Evolutionary conservation across 2,113 vertebrate species (phyloP).

Genomic region (Esox niger): DNA sequence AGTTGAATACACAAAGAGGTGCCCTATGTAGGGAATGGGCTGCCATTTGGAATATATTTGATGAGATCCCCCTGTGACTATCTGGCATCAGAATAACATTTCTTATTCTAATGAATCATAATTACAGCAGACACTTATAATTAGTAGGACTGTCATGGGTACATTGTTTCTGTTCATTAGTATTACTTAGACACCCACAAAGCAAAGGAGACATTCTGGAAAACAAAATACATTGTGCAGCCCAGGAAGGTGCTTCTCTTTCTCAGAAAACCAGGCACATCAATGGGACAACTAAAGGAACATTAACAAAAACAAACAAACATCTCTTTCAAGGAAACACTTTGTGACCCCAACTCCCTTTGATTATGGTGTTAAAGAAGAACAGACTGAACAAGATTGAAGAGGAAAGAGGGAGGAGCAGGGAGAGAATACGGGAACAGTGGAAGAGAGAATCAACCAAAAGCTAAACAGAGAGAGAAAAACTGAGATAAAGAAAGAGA

Average conservation of each 20-base stretch:
- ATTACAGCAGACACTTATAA: neutral
- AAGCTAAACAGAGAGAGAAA: too few species aligned
- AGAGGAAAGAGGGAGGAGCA: neutral
- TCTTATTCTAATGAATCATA: constrained; percentile 1
- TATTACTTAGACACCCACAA: neutral
- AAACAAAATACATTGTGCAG: neutral
- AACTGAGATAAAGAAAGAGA: neutral
- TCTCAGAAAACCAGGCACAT: too few species aligned
- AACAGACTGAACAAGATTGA: neutral
- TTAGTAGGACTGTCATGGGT: neutral
- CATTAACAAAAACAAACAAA: neutral
- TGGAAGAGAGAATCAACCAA: accelerated
- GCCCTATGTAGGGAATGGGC: too few species aligned
- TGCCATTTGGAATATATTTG: neutral
- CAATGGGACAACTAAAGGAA: too few species aligned
- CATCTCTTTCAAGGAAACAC: neutral
- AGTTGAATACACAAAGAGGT: too few species aligned
- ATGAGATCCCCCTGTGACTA: neutral
- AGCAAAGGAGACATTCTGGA: neutral
- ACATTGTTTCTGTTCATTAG: neutral
- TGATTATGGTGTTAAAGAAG: neutral
- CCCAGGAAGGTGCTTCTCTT: too few species aligned
- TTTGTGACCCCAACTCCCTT: neutral
- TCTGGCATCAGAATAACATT: neutral
- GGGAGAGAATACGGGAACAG: neutral